Conservation (phyloP, 2,797 vertebrate genomes). For the Telmatherina bonti region DNA sequence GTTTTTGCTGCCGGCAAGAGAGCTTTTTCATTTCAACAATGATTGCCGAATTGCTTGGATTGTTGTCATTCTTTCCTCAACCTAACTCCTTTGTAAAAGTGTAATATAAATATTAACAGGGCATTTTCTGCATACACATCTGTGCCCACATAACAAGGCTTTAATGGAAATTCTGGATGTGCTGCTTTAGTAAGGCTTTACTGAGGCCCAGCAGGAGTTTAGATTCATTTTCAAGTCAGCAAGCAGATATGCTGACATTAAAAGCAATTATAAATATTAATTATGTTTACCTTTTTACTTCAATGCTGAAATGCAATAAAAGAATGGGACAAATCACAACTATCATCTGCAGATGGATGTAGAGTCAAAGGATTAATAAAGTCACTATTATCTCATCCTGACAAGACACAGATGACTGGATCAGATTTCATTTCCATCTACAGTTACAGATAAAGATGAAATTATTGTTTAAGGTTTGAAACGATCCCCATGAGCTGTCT, state of each 20-base stretch:
- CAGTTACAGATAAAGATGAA: too few species aligned
- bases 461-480: too few species aligned
- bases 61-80: neutral
- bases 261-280: too few species aligned
- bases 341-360: neutral
- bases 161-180: too few species aligned
- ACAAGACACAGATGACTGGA: neutral
- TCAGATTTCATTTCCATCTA: too few species aligned
- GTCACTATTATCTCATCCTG: neutral
- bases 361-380: too few species aligned
- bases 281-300: neutral
- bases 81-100: neutral
- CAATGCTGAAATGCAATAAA: neutral
- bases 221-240: too few species aligned
- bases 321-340: neutral
- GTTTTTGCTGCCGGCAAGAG: conserved; percentile 8
- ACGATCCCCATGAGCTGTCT: too few species aligned
- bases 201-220: too few species aligned
- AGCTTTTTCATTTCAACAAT: neutral
- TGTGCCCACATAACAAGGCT: too few species aligned
- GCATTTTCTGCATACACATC: neutral
- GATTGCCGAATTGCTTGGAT: neutral
- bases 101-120: conserved; percentile 3
- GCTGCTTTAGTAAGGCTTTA: too few species aligned
- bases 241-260: too few species aligned